These are phyloP conservation scores for Ciconia boyciana DNA, from an alignment of 2,113 vertebrate species.

Conservation along the genomic window DNA sequence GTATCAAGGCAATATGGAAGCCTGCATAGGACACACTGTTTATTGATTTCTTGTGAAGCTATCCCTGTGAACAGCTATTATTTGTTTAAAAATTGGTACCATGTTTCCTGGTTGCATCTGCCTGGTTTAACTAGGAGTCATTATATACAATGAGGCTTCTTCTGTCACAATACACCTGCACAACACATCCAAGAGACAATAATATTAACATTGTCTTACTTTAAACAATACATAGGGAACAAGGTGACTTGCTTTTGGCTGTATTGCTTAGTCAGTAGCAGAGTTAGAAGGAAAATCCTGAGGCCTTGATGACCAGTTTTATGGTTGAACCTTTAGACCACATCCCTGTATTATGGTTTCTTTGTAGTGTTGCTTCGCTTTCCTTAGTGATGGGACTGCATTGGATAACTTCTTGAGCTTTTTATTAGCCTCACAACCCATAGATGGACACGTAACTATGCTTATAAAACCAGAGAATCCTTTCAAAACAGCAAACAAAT, in stretches of 20 bases:
- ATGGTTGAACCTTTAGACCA: background rate
- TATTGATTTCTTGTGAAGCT: background rate
- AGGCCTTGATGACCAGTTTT: background rate
- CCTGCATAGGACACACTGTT: background rate
- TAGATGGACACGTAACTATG: background rate
- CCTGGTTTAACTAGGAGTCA: background rate
- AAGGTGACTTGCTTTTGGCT: background rate
- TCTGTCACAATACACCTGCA: background rate
- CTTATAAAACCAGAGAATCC: background rate
- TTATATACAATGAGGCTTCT: background rate
- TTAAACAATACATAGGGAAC: background rate
- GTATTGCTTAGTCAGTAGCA: background rate
- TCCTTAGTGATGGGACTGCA: background rate
- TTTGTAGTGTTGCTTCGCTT: background rate
- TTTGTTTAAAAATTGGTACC: background rate
- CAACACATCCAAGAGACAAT: background rate
- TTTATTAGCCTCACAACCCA: background rate
- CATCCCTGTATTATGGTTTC: background rate
- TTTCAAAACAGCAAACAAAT: background rate
- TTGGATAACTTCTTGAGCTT: background rate
- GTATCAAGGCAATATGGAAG: background rate
- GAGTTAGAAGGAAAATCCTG: background rate
- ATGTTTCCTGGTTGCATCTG: background rate
- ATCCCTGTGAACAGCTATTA: background rate
- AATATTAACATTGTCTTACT: background rate